Percentiles rank a stretch among this genome's conserved stretches.
Conservation (phyloP, 2,113 vertebrate genomes). For the Brachyhypopomus gauderio region DNA sequence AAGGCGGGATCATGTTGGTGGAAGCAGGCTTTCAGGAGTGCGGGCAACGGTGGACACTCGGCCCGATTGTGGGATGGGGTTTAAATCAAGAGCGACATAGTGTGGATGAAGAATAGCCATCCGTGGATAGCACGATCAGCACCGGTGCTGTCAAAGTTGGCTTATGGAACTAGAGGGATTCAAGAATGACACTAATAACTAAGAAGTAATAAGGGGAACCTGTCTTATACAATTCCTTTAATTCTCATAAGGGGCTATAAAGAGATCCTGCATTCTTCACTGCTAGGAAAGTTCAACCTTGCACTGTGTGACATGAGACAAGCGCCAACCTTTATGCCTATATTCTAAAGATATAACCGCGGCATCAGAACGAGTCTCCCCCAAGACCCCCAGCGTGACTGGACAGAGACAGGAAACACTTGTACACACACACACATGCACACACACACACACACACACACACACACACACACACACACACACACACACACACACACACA, state of each 20-base stretch:
- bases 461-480: slow-evolving; percentile 71
- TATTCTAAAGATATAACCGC: slow-evolving; percentile 63
- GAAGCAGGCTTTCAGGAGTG: slow-evolving; percentile 65
- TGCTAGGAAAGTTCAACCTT: background rate
- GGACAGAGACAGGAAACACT: slow-evolving; percentile 89
- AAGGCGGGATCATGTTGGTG: slow-evolving; percentile 70
- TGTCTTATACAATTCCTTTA: background rate
- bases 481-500: slow-evolving; percentile 65
- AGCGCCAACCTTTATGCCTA: slow-evolving; percentile 37
- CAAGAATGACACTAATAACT: background rate
- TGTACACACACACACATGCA: too few relatives aligned
- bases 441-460: slow-evolving; percentile 77
- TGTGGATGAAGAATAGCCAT: background rate
- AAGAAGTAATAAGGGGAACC: background rate
- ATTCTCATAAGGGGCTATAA: background rate
- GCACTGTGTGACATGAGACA: background rate
- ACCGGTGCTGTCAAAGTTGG: too few relatives aligned
- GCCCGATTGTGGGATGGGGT: background rate
- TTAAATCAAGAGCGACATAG: background rate
- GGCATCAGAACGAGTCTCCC: slow-evolving; percentile 55
- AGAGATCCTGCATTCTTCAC: background rate
- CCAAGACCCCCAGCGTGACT: slow-evolving; percentile 67
- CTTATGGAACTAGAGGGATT: background rate
- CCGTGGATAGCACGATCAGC: too few relatives aligned
- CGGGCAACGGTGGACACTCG: background rate